A percentile compares a stretch with the other conserved stretches of the same genome.
Conservation (phyloP, 2,797 vertebrate species). For the Luscinia megarhynchos region DNA sequence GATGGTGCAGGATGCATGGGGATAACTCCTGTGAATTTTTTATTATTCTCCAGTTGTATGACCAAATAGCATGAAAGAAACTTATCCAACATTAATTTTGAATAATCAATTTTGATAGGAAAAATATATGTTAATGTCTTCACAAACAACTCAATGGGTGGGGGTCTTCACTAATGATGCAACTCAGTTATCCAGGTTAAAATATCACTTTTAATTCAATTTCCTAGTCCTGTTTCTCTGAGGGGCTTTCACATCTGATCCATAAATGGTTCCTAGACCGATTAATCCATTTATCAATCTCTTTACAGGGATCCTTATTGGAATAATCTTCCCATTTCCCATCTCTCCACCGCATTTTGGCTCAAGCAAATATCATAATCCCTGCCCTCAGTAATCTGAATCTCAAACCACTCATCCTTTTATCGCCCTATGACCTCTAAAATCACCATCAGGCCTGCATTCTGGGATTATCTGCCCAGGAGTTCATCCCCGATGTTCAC, state of each 20-base stretch:
- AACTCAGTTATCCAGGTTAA: too few species aligned
- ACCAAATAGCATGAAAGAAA: not conserved
- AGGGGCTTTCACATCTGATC: not conserved
- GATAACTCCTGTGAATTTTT: not conserved
- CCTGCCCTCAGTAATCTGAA: not conserved
- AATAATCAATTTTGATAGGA: not conserved
- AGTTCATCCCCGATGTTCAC: not conserved
- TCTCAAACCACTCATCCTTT: not conserved
- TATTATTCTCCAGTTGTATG: not conserved
- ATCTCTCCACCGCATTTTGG: not conserved
- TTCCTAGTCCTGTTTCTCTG: not conserved
- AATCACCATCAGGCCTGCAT: not conserved
- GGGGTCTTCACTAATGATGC: not conserved
- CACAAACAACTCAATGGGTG: not conserved
- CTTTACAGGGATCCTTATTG: not conserved
- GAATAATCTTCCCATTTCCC: not conserved
- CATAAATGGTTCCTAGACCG: not conserved
- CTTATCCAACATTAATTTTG: not conserved
- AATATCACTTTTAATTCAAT: not conserved
- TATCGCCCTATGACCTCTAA: not conserved
- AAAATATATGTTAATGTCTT: not conserved
- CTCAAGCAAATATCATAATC: not conserved
- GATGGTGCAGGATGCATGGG: not conserved
- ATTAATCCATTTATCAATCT: not conserved
- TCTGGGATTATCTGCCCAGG: not conserved